phyloP scores from a whole-genome alignment of 2,113 vertebrate species.

The Myotis brandtii region DNA sequence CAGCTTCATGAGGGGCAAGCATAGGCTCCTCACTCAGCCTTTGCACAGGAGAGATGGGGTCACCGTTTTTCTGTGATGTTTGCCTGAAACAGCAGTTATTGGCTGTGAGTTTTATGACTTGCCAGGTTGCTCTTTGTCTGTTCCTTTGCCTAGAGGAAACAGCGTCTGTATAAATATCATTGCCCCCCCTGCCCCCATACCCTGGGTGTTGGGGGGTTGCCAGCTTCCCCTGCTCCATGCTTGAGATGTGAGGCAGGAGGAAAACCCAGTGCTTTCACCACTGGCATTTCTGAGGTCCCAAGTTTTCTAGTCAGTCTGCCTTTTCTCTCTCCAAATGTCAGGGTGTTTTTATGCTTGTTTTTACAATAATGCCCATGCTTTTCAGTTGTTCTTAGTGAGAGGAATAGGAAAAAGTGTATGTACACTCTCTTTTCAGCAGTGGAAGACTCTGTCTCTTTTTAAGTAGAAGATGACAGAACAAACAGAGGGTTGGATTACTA shows the following conservation, averaged over 20 bases:
- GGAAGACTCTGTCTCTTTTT: background rate
- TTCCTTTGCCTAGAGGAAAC: background rate
- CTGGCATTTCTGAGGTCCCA: background rate
- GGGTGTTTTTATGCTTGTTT: background rate
- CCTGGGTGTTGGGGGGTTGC: background rate
- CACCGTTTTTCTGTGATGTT: background rate
- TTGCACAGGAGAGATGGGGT: background rate
- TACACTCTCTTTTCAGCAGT: background rate
- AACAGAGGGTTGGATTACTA: background rate
- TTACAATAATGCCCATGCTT: background rate
- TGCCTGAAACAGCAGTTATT: background rate
- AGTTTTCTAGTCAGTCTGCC: background rate
- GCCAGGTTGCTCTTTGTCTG: background rate
- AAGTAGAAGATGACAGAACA: background rate
- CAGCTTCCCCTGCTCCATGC: background rate
- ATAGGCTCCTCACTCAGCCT: background rate
- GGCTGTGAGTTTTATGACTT: background rate
- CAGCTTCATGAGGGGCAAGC: fast-evolving
- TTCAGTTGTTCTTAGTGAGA: background rate
- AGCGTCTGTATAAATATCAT: fast-evolving
- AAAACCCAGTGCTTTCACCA: background rate
- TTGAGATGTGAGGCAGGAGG: background rate
- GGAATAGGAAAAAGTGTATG: background rate
- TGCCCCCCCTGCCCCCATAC: background rate
- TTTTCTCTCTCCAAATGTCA: background rate